Base-by-base conservation (phyloP, 2,888 invertebrate genomes). In the Nasonovia ribisnigri region DNA sequence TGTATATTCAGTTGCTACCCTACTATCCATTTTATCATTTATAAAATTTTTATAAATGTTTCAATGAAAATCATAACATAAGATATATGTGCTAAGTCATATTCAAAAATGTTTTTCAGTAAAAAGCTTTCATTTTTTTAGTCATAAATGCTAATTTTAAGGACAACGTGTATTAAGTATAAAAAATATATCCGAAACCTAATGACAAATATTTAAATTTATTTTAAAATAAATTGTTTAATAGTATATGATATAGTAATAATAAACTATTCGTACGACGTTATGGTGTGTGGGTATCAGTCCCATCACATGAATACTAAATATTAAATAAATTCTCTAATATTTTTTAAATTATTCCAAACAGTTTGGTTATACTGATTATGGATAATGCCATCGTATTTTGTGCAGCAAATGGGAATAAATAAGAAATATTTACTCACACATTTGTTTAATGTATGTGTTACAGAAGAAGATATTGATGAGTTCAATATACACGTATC, bases 381-480 rank as follows among this genome's bases (percentile, higher is more conserved):
- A 36, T 36, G 16, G 3, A 36, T 36, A 36, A 77, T 77, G 36
- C 3, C 3, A 77, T 77, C 36, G 36, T 77, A 77, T 8, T 46
- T 86, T 6, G 13, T 43, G 10, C 29, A 11, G 11, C 29, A 5
- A 90, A 36, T 26, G 16, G 1, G 26, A n/a, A 90, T 46, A 3
- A 20, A 46, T 36, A 43, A 26, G 16, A 26, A 87, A 29, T 16
- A 57, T 92, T 43, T 36, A 46, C 43, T 88, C 43, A 86, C 48
- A 42, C 13, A 51, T 88, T 88, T 57, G 2, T 86, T 90, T 60
- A 46, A 24, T 91, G 93, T 94, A 48, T 94, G 26, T 95, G 89
- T 97, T 96, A 94, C 97, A 97, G 98, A 98, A 96, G 97, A 97
- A 95, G 97, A 97, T 95, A 96, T 96, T 95, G 97, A 97, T 95